Percentiles rank a stretch among this genome's conserved stretches.
phyloP scores from a whole-genome alignment of 64 coral and sea anemone species.

The Trachythela sp. region DNA sequence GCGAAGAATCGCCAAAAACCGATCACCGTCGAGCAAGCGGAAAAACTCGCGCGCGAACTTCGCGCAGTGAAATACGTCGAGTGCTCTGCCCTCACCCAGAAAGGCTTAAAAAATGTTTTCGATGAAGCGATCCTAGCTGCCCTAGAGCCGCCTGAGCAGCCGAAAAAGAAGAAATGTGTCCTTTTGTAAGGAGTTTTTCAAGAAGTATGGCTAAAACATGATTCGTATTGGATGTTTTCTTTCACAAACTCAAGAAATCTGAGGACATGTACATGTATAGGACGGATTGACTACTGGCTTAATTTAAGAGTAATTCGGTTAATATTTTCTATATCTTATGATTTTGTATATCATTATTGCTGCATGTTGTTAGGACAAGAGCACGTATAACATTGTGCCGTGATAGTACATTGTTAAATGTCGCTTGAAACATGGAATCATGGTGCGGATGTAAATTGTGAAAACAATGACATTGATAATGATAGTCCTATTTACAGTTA shows the following conservation, averaged over 20 bases:
- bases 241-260: neutral
- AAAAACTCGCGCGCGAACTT: slow-evolving; percentile 81
- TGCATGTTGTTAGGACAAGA: neutral
- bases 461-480: too few species aligned
- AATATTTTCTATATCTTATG: neutral
- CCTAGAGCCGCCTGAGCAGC: slow-evolving; percentile 87
- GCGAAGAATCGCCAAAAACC: slow-evolving; percentile 97
- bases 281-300: neutral
- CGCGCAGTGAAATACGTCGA: slow-evolving; percentile 97
- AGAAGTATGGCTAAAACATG: neutral
- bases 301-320: neutral
- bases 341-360: neutral
- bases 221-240: neutral
- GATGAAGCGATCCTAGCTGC: slow-evolving; percentile 95
- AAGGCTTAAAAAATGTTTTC: slow-evolving; percentile 97
- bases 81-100: slow-evolving; percentile 92
- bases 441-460: neutral
- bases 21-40: slow-evolving; percentile 61
- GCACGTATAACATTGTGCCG: neutral
- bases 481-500: too few species aligned
- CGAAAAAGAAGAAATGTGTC: slow-evolving; percentile 85
- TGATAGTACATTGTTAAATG: neutral
- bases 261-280: neutral
- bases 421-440: neutral
- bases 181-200: slow-evolving; percentile 29